Evolutionary conservation across 2,113 vertebrate genomes (phyloP).

Genomic region (Isichthys henryi): DNA sequence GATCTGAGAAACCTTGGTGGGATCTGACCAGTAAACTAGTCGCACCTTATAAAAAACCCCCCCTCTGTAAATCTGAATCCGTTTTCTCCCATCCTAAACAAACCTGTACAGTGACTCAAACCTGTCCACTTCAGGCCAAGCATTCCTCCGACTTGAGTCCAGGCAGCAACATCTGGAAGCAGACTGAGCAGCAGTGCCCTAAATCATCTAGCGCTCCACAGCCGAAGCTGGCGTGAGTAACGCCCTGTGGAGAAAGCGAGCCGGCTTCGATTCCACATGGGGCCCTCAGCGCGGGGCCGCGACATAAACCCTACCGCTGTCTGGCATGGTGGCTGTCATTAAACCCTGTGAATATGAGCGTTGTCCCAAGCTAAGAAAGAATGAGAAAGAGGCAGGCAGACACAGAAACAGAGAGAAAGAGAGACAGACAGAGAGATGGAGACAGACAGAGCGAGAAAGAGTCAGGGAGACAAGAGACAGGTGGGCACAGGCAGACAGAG

Average conservation of each 20-base stretch:
- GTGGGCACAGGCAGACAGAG: not conserved
- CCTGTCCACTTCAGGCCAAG: not conserved
- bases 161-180: not conserved
- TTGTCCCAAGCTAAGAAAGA: not conserved
- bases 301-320: not conserved
- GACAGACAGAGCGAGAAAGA: not conserved
- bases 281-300: not conserved
- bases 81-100: not conserved
- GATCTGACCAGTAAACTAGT: not conserved
- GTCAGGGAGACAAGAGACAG: no score
- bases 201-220: not conserved
- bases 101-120: not conserved
- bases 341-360: not conserved
- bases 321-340: not conserved
- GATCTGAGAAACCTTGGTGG: not conserved
- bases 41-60: not conserved
- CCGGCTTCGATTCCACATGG: not conserved
- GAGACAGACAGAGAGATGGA: not conserved
- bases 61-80: not conserved
- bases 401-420: not conserved
- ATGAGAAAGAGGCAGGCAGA: not conserved
- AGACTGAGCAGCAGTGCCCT: not conserved
- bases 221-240: not conserved
- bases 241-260: not conserved
- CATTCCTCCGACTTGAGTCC: not conserved